Percentiles rank a stretch among this genome's conserved stretches.
Conservation (phyloP, 2,888 invertebrate species). For the Punctoribates punctum region DNA sequence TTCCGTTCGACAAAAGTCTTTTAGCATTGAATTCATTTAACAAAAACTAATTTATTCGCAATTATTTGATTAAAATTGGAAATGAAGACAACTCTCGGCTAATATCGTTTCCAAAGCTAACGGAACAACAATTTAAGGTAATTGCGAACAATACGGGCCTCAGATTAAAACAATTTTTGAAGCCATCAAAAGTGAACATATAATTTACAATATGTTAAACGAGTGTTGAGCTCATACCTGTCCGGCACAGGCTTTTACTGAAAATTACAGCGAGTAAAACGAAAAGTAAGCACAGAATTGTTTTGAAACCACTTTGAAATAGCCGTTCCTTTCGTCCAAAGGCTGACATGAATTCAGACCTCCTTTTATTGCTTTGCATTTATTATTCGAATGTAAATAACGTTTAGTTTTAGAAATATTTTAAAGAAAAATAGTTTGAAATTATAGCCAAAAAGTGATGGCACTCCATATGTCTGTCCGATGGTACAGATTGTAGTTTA, state of each 20-base stretch:
- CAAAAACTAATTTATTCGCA: background rate
- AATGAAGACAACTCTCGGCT: background rate
- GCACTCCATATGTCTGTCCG: too few species aligned
- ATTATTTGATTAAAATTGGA: slow-evolving; percentile 10
- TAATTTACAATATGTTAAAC: slow-evolving; percentile 11
- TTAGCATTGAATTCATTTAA: background rate
- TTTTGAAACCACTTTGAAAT: background rate
- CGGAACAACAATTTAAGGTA: slow-evolving; percentile 18
- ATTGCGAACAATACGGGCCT: slow-evolving; percentile 29
- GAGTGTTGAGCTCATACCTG: background rate
- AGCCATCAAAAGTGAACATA: slow-evolving; percentile 11
- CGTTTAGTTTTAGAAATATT: background rate
- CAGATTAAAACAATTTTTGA: slow-evolving; percentile 5
- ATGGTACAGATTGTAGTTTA: too few species aligned
- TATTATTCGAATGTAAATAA: background rate
- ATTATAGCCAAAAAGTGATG: background rate
- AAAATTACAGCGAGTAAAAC: slow-evolving; percentile 8
- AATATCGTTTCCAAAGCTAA: background rate
- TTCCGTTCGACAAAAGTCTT: background rate
- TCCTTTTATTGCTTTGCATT: slow-evolving; percentile 18
- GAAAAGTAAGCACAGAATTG: background rate
- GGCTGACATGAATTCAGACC: background rate
- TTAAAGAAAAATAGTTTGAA: background rate
- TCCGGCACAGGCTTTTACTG: background rate
- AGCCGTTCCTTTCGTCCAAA: background rate